Evolutionary conservation across 2,888 invertebrate genomes (phyloP), one percentile per base, ranked within the genome.

Genomic region (Anoplius nigerrimus): DNA sequence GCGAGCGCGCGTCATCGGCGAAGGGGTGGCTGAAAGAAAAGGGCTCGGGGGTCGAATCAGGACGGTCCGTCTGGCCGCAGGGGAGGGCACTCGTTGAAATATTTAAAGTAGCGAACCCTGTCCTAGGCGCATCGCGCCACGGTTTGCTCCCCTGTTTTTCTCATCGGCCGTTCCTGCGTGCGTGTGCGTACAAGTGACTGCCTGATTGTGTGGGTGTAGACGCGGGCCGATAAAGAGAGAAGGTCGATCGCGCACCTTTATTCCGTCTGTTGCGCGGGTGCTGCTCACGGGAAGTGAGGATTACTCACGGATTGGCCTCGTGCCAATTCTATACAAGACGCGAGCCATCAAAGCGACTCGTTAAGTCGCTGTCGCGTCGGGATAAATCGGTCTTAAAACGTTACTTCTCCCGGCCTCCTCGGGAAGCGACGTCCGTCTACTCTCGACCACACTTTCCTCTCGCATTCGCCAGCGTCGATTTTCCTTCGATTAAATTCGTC

Each of bases 291-390:
- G 75, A 82, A 80, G 78, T 79, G 78, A 34, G 79, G 79, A 84
- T 84, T 85, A 84, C 82, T 84, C 85, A 82, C 76, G 73, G 75
- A 72, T 76, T 84, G 85, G 84, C 81, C 55, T 52, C 48, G 68
- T 62, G 84, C 85, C 85, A 83, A 76, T 79, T 76, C 74, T 76
- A 68, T 71, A 75, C 76, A 74, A 73, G 75, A 67, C 67, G 61
- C 62, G 67, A 63, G 56, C 62, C 72, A 71, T 76, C 77, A 79
- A 80, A 78, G 70, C 67, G 75, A 66, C 70, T 75, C 73, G 76
- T 76, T 73, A 77, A 76, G 68, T 59, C 69, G 68, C 55, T 22
- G 60, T 64, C 59, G 57, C 53, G 69, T 51, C 34, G 57, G 56
- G 21, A 60, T 68, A 72, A 70, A 65, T 75, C 65, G 66, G 52